Evolutionary conservation across 2,888 invertebrate species (phyloP).

Genomic region (Siphlonurus alternatus): DNA sequence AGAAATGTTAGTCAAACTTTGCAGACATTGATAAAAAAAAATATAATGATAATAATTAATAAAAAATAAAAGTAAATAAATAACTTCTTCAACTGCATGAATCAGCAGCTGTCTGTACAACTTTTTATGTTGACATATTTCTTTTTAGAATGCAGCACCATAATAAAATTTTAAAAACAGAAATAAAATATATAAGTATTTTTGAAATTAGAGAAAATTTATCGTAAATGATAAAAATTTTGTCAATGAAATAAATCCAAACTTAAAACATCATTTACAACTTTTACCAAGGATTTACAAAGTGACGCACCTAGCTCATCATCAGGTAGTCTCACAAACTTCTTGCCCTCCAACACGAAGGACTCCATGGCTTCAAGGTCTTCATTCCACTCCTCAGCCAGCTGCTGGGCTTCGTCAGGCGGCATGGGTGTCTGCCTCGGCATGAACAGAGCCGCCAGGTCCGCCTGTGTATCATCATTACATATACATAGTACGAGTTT

Average conservation of each 20-base stretch:
- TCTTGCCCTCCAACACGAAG: constrained; percentile 90
- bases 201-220: no score
- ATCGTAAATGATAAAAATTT: no score
- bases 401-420: constrained; percentile 61
- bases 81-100: neutral
- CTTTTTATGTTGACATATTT: no score
- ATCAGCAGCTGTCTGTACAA: no score
- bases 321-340: constrained; percentile 93
- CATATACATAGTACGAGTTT: constrained; percentile 19
- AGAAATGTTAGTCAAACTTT: neutral
- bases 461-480: no score
- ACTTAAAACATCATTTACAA: no score
- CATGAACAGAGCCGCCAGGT: constrained; percentile 88
- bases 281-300: no score
- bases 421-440: constrained; percentile 85
- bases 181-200: no score
- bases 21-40: neutral
- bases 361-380: constrained; percentile 96
- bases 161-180: no score
- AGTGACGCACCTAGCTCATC: constrained; percentile 71
- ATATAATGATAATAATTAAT: neutral
- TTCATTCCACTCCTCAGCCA: constrained; percentile 95
- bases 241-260: no score
- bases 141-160: no score
- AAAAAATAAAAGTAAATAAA: neutral